These are phyloP conservation scores for Onychorhynchus coronatus DNA, from an alignment of 2,113 vertebrate species.

Conservation along the genomic window DNA sequence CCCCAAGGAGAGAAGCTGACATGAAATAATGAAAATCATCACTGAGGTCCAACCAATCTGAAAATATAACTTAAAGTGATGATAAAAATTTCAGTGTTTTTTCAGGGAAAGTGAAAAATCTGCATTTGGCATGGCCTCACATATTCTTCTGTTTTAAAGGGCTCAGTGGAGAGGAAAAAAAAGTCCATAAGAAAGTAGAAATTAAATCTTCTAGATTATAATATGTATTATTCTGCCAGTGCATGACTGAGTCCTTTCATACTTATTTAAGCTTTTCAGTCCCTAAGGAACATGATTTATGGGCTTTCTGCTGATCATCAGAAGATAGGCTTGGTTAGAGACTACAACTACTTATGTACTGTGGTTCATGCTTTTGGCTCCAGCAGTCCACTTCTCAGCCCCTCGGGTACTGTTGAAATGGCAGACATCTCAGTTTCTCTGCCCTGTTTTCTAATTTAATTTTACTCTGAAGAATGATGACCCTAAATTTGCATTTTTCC, in stretches of 20 bases:
- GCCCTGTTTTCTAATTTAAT: slow-evolving; percentile 6
- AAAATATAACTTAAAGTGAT: slow-evolving; percentile 4
- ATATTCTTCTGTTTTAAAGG: neutral
- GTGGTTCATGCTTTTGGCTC: slow-evolving; percentile 1
- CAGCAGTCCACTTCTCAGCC: neutral
- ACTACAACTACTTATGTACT: neutral
- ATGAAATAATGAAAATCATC: slow-evolving; percentile 22
- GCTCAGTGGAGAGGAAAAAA: neutral
- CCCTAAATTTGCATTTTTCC: neutral
- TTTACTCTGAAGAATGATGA: neutral
- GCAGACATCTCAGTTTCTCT: neutral
- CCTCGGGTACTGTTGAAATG: neutral
- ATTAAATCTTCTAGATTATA: neutral
- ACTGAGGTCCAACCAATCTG: neutral
- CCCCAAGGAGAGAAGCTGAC: neutral
- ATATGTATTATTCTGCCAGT: neutral
- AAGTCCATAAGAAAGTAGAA: neutral
- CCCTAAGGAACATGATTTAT: neutral
- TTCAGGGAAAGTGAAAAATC: neutral
- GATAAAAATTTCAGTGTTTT: neutral
- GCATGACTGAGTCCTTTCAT: neutral
- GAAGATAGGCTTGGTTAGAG: neutral
- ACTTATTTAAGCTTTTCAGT: neutral
- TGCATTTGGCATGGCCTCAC: neutral
- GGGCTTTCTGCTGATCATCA: neutral